Evolutionary conservation across 2,113 vertebrate genomes (phyloP).

Genomic region (Chlamydotis undulata): DNA sequence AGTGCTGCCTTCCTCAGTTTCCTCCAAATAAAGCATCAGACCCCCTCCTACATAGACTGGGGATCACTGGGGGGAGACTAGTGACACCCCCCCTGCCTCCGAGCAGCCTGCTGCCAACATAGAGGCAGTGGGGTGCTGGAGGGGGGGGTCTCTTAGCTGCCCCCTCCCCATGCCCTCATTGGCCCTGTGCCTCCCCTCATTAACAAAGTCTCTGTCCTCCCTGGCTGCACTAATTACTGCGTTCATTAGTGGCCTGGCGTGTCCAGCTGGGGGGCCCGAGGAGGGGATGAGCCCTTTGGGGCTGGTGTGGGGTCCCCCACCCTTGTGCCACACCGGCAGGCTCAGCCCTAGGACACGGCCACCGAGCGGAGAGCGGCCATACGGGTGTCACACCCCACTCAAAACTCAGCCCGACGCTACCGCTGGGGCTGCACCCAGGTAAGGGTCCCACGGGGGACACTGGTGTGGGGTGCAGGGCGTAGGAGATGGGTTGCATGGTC

Average conservation of each 20-base stretch:
- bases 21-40: background rate
- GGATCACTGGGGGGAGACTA: too few relatives aligned
- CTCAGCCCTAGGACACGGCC: background rate
- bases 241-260: background rate
- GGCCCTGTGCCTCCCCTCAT: constrained; percentile 23
- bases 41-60: accelerated
- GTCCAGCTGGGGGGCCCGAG: background rate
- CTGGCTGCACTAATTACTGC: constrained; percentile 25
- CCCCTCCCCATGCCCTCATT: background rate
- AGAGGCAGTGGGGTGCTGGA: background rate
- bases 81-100: accelerated
- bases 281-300: background rate
- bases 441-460: background rate
- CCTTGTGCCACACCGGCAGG: background rate
- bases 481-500: background rate
- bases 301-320: background rate
- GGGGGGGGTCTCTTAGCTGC: background rate
- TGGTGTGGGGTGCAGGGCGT: background rate
- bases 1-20: background rate
- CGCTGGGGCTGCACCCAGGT: background rate
- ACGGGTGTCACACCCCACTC: background rate
- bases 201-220: constrained; percentile 21
- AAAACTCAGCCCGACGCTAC: background rate
- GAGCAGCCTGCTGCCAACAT: background rate
- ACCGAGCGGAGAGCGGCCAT: accelerated